phyloP scores from a whole-genome alignment of 2,797 vertebrate genomes.

The Heliangelus exortis region DNA sequence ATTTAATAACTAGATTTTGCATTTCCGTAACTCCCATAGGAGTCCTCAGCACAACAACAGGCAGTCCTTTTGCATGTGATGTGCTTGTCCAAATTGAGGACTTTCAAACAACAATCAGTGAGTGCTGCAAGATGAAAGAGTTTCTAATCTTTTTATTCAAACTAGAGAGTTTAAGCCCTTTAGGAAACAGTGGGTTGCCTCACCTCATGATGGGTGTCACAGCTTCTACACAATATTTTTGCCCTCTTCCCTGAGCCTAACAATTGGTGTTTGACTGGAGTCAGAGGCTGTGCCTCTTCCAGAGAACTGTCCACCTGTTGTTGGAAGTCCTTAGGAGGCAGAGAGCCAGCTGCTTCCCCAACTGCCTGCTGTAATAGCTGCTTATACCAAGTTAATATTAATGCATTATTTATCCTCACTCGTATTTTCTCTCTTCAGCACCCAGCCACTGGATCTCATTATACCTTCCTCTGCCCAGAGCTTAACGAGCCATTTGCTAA shows the following conservation, averaged over 20 bases:
- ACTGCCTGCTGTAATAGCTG: background rate
- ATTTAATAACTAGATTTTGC: background rate
- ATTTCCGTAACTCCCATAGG: background rate
- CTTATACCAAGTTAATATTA: background rate
- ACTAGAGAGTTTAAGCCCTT: background rate
- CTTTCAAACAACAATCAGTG: background rate
- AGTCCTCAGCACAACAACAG: rapidly evolving
- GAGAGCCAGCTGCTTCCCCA: background rate
- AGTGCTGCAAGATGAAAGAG: background rate
- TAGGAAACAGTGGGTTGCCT: background rate
- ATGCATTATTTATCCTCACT: background rate
- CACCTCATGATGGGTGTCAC: background rate
- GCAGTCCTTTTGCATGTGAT: background rate
- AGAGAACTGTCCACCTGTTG: background rate
- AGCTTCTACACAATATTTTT: background rate
- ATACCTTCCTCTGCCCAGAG: background rate
- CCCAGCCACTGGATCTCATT: background rate
- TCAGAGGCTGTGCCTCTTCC: background rate
- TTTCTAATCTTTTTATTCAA: background rate
- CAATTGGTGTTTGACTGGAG: background rate
- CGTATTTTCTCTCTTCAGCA: background rate
- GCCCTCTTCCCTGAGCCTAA: background rate
- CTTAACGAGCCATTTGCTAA: background rate
- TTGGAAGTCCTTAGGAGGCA: background rate
- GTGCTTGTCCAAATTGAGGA: background rate